Conservation (phyloP, 2,888 invertebrate species). For the Thera obeliscata region DNA sequence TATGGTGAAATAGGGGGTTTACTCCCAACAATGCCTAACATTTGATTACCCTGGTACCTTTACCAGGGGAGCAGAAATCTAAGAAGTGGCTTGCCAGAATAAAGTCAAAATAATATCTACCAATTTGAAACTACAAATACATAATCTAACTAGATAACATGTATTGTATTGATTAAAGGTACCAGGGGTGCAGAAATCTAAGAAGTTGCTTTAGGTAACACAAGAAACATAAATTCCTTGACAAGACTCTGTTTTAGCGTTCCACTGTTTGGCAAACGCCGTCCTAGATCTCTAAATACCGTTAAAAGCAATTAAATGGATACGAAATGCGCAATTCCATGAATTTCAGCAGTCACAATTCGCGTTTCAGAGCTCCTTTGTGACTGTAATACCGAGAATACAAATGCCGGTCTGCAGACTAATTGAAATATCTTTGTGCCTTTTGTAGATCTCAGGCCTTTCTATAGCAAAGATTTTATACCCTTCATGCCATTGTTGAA, state of each 20-base stretch:
- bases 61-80: too few relatives aligned
- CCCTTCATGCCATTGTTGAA: not conserved
- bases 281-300: slow-evolving; percentile 7
- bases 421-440: slow-evolving; percentile 15
- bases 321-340: slow-evolving; percentile 36
- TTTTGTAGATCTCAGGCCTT: not conserved
- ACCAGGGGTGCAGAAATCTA: too few relatives aligned
- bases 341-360: slow-evolving; percentile 29
- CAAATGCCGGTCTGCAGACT: slow-evolving; percentile 11
- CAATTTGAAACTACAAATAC: too few relatives aligned
- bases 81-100: too few relatives aligned
- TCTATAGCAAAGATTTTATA: not conserved
- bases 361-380: slow-evolving; percentile 22
- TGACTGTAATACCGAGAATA: slow-evolving; percentile 26
- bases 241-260: not conserved
- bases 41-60: too few relatives aligned
- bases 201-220: too few relatives aligned
- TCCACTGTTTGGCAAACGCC: not conserved
- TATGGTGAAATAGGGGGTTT: too few relatives aligned
- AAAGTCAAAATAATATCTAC: too few relatives aligned
- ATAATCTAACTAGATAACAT: too few relatives aligned
- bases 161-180: too few relatives aligned
- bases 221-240: not conserved
- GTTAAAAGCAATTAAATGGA: slow-evolving; percentile 10
- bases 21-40: too few relatives aligned